These are phyloP conservation scores for Hemicordylus capensis DNA, from an alignment of 2,113 vertebrate genomes.

Conservation along the genomic window DNA sequence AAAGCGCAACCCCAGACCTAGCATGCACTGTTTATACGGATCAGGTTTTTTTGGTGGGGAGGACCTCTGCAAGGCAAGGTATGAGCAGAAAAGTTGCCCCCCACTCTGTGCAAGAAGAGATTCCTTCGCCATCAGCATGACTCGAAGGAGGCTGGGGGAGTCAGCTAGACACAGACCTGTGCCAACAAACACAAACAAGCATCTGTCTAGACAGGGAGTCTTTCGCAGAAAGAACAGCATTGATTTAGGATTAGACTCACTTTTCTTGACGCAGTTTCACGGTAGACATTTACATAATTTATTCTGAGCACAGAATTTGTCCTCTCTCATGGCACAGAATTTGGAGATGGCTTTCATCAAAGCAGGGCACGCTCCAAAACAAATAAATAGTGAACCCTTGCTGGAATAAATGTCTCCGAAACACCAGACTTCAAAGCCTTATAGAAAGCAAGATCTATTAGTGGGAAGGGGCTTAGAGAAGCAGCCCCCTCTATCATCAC, in stretches of 20 bases:
- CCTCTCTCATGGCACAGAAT: neutral
- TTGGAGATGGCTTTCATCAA: neutral
- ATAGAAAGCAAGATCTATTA: neutral
- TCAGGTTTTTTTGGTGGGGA: neutral
- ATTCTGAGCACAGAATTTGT: neutral
- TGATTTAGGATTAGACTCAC: neutral
- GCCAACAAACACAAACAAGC: neutral
- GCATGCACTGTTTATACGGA: too few species aligned
- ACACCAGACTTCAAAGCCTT: neutral
- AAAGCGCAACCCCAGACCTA: neutral
- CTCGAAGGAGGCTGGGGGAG: neutral
- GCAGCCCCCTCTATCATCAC: too few species aligned
- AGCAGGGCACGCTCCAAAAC: neutral
- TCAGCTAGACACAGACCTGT: neutral
- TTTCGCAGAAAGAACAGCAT: neutral
- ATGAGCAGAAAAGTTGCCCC: neutral
- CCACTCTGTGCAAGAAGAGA: neutral
- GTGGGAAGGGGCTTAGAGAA: neutral
- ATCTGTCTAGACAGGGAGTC: neutral
- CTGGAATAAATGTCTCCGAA: neutral
- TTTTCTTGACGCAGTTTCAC: neutral
- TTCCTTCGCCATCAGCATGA: neutral
- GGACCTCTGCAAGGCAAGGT: neutral
- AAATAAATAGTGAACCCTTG: neutral
- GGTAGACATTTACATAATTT: neutral